Percentiles rank a stretch among this genome's conserved stretches.
Evolutionary conservation across 92 coral and sea anemone genomes (phyloP).

Genomic region (Virgularia gustaviana): DNA sequence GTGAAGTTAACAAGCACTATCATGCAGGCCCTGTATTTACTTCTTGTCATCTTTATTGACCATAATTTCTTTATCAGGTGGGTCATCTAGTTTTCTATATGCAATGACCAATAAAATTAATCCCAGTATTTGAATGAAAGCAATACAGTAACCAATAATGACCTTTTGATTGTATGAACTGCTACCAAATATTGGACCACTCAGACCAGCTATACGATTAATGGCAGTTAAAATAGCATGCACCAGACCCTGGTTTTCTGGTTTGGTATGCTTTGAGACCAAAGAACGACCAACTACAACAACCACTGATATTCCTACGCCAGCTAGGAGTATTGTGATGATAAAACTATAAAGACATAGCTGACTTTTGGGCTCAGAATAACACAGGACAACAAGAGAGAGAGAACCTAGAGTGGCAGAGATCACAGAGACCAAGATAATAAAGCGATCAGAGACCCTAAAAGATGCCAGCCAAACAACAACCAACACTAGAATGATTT

Average conservation of each 20-base stretch:
- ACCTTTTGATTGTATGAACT: slow-evolving; percentile 32
- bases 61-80: too few relatives aligned
- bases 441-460: slow-evolving; percentile 22
- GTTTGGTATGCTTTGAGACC: slow-evolving; percentile 32
- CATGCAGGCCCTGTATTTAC: too few relatives aligned
- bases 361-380: slow-evolving; percentile 12
- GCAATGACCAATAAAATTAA: slow-evolving; percentile 15
- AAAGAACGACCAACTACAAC: slow-evolving; percentile 38
- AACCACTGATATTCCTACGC: slow-evolving; percentile 21
- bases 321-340: slow-evolving; percentile 18
- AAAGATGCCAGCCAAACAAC: slow-evolving; percentile 27
- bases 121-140: slow-evolving; percentile 7
- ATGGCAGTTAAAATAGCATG: slow-evolving; percentile 31
- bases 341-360: slow-evolving; percentile 27
- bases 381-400: slow-evolving; percentile 9
- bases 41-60: too few relatives aligned
- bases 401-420: slow-evolving; percentile 11
- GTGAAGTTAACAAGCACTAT: too few relatives aligned
- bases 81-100: slow-evolving; percentile 4
- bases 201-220: slow-evolving; percentile 31
- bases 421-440: slow-evolving; percentile 16
- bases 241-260: slow-evolving; percentile 30
- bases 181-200: slow-evolving; percentile 36
- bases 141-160: slow-evolving; percentile 24
- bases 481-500: slow-evolving; percentile 17